These are phyloP conservation scores for Apostichopus leukothele DNA, from an alignment of 53 echinoderm and acorn worm genomes.

Conservation along the genomic window DNA sequence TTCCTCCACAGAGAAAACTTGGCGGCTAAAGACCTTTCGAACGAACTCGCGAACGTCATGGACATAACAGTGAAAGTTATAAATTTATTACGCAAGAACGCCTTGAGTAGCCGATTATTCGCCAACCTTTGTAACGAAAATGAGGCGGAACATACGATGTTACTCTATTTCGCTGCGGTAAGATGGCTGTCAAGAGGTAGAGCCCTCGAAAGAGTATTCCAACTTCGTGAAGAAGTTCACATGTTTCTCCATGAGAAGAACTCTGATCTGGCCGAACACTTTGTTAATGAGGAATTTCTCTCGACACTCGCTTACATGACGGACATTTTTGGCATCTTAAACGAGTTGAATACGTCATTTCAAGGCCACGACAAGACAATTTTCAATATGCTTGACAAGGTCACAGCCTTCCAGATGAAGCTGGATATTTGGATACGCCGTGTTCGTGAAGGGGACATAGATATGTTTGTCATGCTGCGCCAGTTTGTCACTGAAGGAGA, in stretches of 20 bases:
- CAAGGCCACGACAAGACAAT: slow-evolving; percentile 47
- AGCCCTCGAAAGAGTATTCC: slow-evolving; percentile 17
- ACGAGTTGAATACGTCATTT: slow-evolving; percentile 41
- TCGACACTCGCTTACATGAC: slow-evolving; percentile 42
- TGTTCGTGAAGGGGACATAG: slow-evolving; percentile 32
- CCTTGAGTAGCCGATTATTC: background rate
- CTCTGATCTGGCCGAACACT: slow-evolving; percentile 45
- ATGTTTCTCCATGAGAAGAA: slow-evolving; percentile 35
- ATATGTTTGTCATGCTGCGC: slow-evolving; percentile 21
- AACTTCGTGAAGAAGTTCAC: slow-evolving; percentile 42
- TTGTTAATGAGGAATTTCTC: slow-evolving; percentile 26
- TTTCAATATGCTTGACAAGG: slow-evolving; percentile 45
- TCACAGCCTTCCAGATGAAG: slow-evolving; percentile 33
- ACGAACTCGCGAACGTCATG: no score
- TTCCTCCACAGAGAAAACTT: no score
- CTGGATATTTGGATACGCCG: slow-evolving; percentile 27
- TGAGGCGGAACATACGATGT: background rate
- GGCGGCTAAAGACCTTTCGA: no score
- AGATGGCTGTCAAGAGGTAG: slow-evolving; percentile 44
- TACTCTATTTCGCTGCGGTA: slow-evolving; percentile 42
- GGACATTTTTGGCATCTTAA: slow-evolving; percentile 47
- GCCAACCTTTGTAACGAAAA: no score
- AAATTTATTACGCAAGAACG: slow-evolving; percentile 30
- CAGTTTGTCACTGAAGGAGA: no score
- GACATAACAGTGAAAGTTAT: background rate